These are phyloP conservation scores for Syngnathus scovelli DNA, from an alignment of 2,113 vertebrate species.

Conservation along the genomic window DNA sequence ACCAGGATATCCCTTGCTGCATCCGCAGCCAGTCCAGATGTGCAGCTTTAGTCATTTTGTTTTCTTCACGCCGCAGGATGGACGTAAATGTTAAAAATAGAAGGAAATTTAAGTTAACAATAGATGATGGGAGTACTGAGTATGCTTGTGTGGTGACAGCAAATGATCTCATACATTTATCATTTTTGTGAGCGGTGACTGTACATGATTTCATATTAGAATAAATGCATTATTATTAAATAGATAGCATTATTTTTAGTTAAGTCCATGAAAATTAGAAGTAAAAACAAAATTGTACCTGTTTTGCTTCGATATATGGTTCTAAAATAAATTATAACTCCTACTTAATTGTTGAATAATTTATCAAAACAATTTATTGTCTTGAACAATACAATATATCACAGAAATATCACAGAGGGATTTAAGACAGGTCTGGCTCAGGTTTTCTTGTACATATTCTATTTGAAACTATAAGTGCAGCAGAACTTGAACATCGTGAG, in stretches of 20 bases:
- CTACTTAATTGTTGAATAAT: slow-evolving; percentile 38
- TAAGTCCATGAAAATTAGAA: too few species aligned
- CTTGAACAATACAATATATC: slow-evolving; percentile 70
- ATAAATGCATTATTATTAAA: too few species aligned
- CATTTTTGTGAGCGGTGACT: background rate
- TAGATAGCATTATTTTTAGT: too few species aligned
- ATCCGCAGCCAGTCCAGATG: slow-evolving; percentile 42
- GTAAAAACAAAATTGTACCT: too few species aligned
- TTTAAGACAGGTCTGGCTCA: slow-evolving; percentile 79
- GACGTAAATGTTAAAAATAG: slow-evolving; percentile 22
- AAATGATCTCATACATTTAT: background rate
- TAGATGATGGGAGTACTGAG: background rate
- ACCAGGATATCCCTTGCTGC: slow-evolving; percentile 67
- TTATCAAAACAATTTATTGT: slow-evolving; percentile 76
- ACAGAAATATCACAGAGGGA: slow-evolving; percentile 75
- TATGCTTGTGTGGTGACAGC: background rate
- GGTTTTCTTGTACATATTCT: slow-evolving; percentile 64
- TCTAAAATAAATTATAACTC: background rate
- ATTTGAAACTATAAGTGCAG: slow-evolving; percentile 69
- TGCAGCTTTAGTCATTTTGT: slow-evolving; percentile 27
- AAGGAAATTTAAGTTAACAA: background rate
- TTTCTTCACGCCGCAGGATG: slow-evolving; percentile 21
- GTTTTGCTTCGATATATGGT: background rate
- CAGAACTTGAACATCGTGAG: slow-evolving; percentile 58
- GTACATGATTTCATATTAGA: too few species aligned